Base-by-base conservation (phyloP, 1,140 invertebrate genomes). In the Drosophila carrolli region DNA sequence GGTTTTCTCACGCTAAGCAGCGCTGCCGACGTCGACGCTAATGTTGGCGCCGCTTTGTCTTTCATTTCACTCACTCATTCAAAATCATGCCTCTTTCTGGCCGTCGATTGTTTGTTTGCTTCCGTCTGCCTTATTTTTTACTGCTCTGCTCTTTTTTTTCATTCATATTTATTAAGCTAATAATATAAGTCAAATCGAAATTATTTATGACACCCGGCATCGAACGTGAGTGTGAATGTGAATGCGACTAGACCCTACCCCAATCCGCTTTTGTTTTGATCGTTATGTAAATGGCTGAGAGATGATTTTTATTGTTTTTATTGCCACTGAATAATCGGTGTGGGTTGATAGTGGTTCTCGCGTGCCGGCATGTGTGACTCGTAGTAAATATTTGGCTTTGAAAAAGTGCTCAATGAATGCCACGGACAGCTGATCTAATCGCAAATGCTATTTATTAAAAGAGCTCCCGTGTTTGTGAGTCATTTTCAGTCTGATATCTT, bases 161-260 rank as follows among this genome's bases (percentile, higher is more conserved):
- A 79, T 82, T 72, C 81, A 73, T 89, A 88, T 88, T 88, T 88
- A 83, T 88, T 88, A 83, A 83, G 84, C 83, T 89, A 88, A 88
- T 89, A 88, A 88, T 89, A 88, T 80, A 88, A 83, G 84, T 88
- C 79, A 72, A 89, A 83, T 88, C 76, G 84, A 88, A 89, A 88
- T 88, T 88, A 89, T 88, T 88, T 88, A 88, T 88, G 79, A 88
- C 73, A 88, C 83, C 84, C 83, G 83, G 83, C 83, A 78, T 75
- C 70, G 66, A 57, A 43, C 48, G 47, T 14, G 65, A 65, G 13
- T 47, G 35, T 46, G 63, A 48, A 19, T 54, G n/a, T 14, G 50
- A 53, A 7, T 60, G 10, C 63, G 74, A 71, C 51, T 53, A 38
- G 71, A 54, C 72, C 75, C 71, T 81, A 76, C 84, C 75, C 66